Base-by-base conservation (phyloP, 2,113 vertebrate genomes). In the Oryzias curvinotus region DNA sequence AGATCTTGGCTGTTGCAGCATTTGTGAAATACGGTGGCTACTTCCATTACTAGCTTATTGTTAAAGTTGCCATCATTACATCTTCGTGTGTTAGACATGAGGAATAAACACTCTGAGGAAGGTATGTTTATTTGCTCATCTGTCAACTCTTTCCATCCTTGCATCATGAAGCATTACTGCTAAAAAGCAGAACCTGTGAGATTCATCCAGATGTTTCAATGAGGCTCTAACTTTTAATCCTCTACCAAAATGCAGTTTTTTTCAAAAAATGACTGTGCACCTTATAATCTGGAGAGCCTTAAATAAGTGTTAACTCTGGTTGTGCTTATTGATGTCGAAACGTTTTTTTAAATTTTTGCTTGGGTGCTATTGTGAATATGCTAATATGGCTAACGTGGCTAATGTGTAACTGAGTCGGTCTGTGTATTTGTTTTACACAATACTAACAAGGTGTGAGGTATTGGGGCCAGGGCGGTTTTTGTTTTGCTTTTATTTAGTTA, bases 11-110 rank as follows among this genome's bases (percentile, higher is more conserved):
- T 63, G 71, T 45, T 51, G 23, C 19, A 17, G 52, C 51, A 28
- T 53, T 57, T n/a, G 18, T 26, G 41, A 64, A 62, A 75, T 43
- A 36, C 59, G 56, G 28, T 43, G 17, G 16, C 45, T 19, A 19
- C 14, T 28, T 57, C 28, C 7, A 42, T 63, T 18, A 41, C 45
- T 56, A 61, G 19, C n/a, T 52, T 26, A 25, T 56, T 36, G 19
- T 17, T 63, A 49, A 66, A 47, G 23, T 41, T 43, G 25, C 5
- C 5, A 46, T 60, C 42, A 36, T 25, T 23, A 62, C 59, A 65
- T 43, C 43, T 45, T 14, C 25, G 25, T 53, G 30, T 57, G 14
- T 49, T 21, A 50, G 48, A 18, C 19, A 0, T 30, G 13, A n/a
- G 30, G n/a, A 50, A 0, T 26, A 3, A 5, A 18, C 1, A 28